These are phyloP conservation scores for Eunapius fragilis DNA, from an alignment of 37 sponge, comb jelly and placozoan species.

Conservation along the genomic window DNA sequence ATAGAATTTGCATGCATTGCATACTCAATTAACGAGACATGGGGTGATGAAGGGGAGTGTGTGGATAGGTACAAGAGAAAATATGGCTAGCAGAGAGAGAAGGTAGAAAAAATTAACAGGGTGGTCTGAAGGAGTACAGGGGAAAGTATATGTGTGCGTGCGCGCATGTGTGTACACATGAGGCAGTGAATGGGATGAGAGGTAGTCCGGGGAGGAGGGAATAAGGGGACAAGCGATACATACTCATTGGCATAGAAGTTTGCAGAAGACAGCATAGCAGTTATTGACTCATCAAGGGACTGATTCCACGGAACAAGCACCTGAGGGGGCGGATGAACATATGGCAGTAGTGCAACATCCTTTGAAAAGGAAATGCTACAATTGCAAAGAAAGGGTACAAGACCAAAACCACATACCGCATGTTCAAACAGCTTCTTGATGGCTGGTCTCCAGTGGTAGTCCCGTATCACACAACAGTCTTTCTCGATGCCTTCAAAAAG, in stretches of 20 bases:
- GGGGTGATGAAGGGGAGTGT: too few species aligned
- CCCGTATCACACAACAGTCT: slow-evolving; percentile 69
- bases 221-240: neutral
- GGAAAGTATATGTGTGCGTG: too few species aligned
- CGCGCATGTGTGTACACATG: too few species aligned
- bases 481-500: slow-evolving; percentile 68
- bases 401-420: neutral
- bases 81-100: too few species aligned
- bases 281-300: neutral
- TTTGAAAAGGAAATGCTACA: too few species aligned
- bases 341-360: too few species aligned
- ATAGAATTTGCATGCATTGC: too few species aligned
- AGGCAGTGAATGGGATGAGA: neutral
- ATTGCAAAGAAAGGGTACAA: neutral
- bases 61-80: too few species aligned
- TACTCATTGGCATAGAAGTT: slow-evolving; percentile 60
- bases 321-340: too few species aligned
- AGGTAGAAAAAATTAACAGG: too few species aligned
- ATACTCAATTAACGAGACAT: too few species aligned
- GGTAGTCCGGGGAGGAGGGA: neutral
- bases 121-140: too few species aligned
- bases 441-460: slow-evolving; percentile 68
- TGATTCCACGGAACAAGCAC: neutral
- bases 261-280: slow-evolving; percentile 14
- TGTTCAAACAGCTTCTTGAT: slow-evolving; percentile 55